phyloP scores from a whole-genome alignment of 1,140 invertebrate genomes.

The Octopus sinensis region DNA sequence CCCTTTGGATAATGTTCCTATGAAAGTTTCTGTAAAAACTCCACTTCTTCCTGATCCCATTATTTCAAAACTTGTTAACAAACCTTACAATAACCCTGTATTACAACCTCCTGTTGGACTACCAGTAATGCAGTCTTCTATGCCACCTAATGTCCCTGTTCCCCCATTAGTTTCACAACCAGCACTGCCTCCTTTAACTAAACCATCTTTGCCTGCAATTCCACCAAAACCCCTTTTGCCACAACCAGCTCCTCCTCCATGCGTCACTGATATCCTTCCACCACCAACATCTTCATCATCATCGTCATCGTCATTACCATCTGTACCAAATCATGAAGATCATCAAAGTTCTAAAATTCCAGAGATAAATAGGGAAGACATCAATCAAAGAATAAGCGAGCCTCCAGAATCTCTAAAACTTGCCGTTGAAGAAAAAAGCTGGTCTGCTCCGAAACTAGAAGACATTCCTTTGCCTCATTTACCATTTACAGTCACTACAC shows the following conservation, averaged over 20 bases:
- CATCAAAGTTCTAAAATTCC: not conserved
- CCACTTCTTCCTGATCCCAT: not conserved
- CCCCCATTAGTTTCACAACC: constrained; percentile 10
- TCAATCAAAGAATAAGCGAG: not conserved
- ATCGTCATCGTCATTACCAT: constrained; percentile 29
- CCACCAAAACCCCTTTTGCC: constrained; percentile 16
- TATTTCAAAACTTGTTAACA: not conserved
- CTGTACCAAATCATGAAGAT: not conserved
- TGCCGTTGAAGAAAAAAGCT: not conserved
- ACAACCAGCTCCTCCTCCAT: constrained; percentile 25
- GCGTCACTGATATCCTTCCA: constrained; percentile 20
- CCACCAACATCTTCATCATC: constrained; percentile 23
- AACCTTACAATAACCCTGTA: not conserved
- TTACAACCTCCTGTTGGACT: not conserved
- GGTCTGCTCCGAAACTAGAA: not conserved
- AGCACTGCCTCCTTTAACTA: constrained; percentile 13
- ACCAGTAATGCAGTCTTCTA: constrained; percentile 15
- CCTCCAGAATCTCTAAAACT: not conserved
- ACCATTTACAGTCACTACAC: not conserved
- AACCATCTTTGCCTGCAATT: constrained; percentile 18
- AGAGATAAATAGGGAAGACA: not conserved
- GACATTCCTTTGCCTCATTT: constrained; percentile 9
- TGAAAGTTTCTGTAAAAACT: not conserved
- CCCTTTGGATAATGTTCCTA: not conserved
- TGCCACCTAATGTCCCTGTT: constrained; percentile 13